phyloP scores from a whole-genome alignment of 2,113 vertebrate species.

The Lates calcarifer region DNA sequence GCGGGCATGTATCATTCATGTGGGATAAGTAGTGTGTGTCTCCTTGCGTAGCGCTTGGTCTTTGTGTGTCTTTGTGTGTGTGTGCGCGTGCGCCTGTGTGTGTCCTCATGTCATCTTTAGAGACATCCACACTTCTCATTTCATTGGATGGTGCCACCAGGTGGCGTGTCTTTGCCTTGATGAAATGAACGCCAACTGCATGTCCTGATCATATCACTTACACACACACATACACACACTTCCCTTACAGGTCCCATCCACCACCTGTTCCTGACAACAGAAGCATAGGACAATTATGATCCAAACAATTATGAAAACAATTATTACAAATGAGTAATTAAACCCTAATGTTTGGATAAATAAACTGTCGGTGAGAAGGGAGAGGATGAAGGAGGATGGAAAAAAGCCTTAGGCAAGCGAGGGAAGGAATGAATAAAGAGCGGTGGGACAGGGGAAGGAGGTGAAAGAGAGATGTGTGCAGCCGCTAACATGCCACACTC shows the following conservation, averaged over 20 bases:
- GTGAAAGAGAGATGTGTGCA: slow-evolving; percentile 33
- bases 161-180: slow-evolving; percentile 60
- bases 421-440: slow-evolving; percentile 35
- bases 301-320: slow-evolving; percentile 81
- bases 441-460: not conserved
- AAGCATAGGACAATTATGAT: slow-evolving; percentile 70
- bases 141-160: slow-evolving; percentile 55
- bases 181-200: slow-evolving; percentile 38
- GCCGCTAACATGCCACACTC: slow-evolving; percentile 26
- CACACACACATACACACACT: slow-evolving; percentile 26
- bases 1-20: slow-evolving; percentile 73
- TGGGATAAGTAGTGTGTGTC: slow-evolving; percentile 60
- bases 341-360: slow-evolving; percentile 76
- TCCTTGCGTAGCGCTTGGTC: not conserved
- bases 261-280: slow-evolving; percentile 73
- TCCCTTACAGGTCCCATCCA: slow-evolving; percentile 59
- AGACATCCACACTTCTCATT: slow-evolving; percentile 21
- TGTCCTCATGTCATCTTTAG: slow-evolving; percentile 16
- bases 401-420: slow-evolving; percentile 59
- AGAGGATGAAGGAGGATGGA: slow-evolving; percentile 51
- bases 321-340: slow-evolving; percentile 85
- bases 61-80: not conserved
- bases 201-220: slow-evolving; percentile 32
- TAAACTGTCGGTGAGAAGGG: slow-evolving; percentile 61
- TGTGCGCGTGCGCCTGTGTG: slow-evolving; percentile 2